Percentiles rank a stretch among this genome's conserved stretches.
Conservation (phyloP, 2,113 vertebrate species). For the Micronisus gabar region DNA sequence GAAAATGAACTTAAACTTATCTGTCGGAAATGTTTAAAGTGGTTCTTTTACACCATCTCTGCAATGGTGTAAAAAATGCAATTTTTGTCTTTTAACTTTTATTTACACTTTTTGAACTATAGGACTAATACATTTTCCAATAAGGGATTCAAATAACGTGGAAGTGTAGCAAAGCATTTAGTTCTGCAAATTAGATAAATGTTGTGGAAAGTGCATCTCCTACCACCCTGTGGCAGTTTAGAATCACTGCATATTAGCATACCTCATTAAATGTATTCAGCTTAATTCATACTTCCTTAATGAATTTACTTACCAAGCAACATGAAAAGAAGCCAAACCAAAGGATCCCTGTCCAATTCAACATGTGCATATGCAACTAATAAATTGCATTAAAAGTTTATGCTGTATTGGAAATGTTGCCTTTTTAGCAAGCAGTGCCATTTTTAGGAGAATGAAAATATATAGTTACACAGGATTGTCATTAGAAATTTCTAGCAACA, state of each 20-base stretch:
- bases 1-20: not conserved
- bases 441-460: not conserved
- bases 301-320: not conserved
- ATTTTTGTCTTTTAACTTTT: not conserved
- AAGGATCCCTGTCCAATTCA: not conserved
- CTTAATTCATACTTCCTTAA: constrained; percentile 44
- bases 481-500: not conserved
- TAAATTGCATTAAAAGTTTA: not conserved
- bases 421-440: not conserved
- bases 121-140: not conserved
- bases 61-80: not conserved
- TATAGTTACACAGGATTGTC: not conserved
- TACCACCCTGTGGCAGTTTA: constrained; percentile 78
- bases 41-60: not conserved
- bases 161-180: constrained; percentile 58
- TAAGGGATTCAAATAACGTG: constrained; percentile 8
- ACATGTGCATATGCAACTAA: not conserved
- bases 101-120: not conserved
- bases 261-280: constrained; percentile 58
- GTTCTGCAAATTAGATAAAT: constrained; percentile 68
- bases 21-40: not conserved
- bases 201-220: constrained; percentile 72
- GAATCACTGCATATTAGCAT: constrained; percentile 74
- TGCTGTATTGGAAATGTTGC: not conserved
- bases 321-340: not conserved